A percentile compares a stretch with the other conserved stretches of the same genome.
These are phyloP conservation scores for Coturnix japonica DNA, from an alignment of 2,113 vertebrate genomes.

Conservation along the genomic window DNA sequence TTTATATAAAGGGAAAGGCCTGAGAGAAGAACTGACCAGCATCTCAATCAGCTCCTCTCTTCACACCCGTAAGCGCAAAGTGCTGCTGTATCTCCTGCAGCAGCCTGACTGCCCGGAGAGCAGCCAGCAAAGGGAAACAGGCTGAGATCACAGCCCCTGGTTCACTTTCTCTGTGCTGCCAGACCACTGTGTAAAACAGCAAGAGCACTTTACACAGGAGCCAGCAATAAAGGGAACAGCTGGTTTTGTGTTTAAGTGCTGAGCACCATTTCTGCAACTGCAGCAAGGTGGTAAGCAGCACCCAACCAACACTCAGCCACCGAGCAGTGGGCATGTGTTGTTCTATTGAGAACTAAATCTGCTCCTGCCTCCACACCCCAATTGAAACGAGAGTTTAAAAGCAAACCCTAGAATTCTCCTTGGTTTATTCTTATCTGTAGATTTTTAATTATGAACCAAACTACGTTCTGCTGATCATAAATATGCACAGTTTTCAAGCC, in stretches of 20 bases:
- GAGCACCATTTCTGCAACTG: constrained; percentile 35
- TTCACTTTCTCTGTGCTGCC: not conserved
- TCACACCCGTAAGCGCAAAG: not conserved
- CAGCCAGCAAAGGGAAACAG: not conserved
- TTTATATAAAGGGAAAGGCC: constrained; percentile 43
- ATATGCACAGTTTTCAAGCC: not conserved
- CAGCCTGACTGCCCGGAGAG: not conserved
- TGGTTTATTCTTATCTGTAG: not conserved
- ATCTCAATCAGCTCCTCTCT: constrained; percentile 27
- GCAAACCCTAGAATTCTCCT: not conserved
- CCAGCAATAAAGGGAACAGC: constrained; percentile 11
- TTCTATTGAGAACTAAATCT: not conserved
- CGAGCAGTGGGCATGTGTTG: not conserved
- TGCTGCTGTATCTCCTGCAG: not conserved
- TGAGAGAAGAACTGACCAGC: constrained; percentile 30
- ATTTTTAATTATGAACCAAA: not conserved
- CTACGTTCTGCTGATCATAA: not conserved
- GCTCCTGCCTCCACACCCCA: not conserved
- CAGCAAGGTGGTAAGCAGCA: not conserved
- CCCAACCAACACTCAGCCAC: not conserved
- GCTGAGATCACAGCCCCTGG: constrained; percentile 1
- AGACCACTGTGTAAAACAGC: constrained; percentile 38
- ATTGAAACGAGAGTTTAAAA: not conserved
- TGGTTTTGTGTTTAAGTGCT: constrained; percentile 35
- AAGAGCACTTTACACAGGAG: constrained; percentile 9